Base-by-base conservation (phyloP, 2,797 vertebrate species). In the Rhyacichthys aspro region DNA sequence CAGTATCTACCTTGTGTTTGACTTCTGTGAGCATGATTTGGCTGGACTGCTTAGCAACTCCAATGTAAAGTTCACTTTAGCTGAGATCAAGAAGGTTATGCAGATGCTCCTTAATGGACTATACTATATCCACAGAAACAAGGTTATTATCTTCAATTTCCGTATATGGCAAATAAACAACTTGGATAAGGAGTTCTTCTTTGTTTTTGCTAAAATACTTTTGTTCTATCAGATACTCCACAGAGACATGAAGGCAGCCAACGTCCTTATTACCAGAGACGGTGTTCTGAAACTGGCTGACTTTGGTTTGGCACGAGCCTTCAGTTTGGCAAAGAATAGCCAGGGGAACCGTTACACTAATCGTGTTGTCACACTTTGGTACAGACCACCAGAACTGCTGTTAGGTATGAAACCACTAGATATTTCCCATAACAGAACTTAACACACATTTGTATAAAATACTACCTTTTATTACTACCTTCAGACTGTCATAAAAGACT, bases 81-180 rank as follows among this genome's bases (percentile, higher is more conserved):
- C 97, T 0, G 96, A 99, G 90, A 99, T 99, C 83, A 99, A 99
- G 88, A 98, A 96, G 67, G 97, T 99, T 38, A 99, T 99, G 97
- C 97, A 99, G 82, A 98, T 98, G 97, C 85, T 99, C 11, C 89
- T 99, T 50, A 99, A 99, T 0, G 97, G 97, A 9, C 91, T 99
- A 33, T 99, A 99, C 88, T 98, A 98, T 85, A 99, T 99, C 83
- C 97, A 99, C 87, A 93, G 97, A 72, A 99, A 99, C 89, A 98
- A 99, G 96, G 97, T 98, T 69, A 33, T 18, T 14, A 70, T 3
- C 8, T 4, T 1, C 17, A 10, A 11, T 33, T 46, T 39, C 23
- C 7, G 7, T 12, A 15, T 47, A 19, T 17, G 16, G 17, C 5
- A 37, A 18, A 17, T 6, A 41, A 19, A n/a, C 23, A n/a, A 6